These are phyloP conservation scores for Cerastis rubricosa DNA, from an alignment of 2,888 invertebrate genomes.

Conservation along the genomic window DNA sequence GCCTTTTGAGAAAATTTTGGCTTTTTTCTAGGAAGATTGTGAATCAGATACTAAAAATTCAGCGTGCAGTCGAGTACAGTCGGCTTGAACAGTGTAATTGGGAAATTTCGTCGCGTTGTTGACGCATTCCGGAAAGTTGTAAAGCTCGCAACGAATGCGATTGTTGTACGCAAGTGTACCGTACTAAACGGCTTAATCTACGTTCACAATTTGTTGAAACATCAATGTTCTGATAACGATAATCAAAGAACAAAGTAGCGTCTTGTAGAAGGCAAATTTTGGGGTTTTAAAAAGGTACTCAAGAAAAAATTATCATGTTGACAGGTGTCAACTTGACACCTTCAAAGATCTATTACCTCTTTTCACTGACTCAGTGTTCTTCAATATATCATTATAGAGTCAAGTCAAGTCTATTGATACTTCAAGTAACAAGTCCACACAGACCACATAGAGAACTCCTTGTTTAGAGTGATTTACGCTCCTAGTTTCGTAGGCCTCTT, in stretches of 20 bases:
- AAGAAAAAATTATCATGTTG: neutral
- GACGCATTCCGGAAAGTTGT: constrained; percentile 48
- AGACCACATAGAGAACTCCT: neutral
- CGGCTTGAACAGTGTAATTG: constrained; percentile 45
- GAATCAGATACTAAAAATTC: constrained; percentile 59
- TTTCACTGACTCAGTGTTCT: neutral
- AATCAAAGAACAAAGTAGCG: neutral
- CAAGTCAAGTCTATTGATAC: neutral
- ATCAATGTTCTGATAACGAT: too few species aligned
- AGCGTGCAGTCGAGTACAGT: constrained; percentile 29
- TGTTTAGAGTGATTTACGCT: neutral
- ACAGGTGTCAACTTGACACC: too few species aligned
- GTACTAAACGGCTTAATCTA: constrained; percentile 10
- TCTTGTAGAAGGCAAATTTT: neutral
- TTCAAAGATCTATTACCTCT: neutral
- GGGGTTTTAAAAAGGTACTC: neutral
- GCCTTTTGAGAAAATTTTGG: constrained; percentile 42
- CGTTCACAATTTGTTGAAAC: neutral
- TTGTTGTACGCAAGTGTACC: constrained; percentile 44
- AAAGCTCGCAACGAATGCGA: constrained; percentile 46
- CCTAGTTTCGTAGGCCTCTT: rapidly evolving
- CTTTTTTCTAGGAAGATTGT: constrained; percentile 55
- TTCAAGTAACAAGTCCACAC: neutral
- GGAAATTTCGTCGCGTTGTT: constrained; percentile 44
- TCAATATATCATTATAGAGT: too few species aligned